Conservation (phyloP, 1,140 invertebrate genomes). For the Drosophila obscura region DNA sequence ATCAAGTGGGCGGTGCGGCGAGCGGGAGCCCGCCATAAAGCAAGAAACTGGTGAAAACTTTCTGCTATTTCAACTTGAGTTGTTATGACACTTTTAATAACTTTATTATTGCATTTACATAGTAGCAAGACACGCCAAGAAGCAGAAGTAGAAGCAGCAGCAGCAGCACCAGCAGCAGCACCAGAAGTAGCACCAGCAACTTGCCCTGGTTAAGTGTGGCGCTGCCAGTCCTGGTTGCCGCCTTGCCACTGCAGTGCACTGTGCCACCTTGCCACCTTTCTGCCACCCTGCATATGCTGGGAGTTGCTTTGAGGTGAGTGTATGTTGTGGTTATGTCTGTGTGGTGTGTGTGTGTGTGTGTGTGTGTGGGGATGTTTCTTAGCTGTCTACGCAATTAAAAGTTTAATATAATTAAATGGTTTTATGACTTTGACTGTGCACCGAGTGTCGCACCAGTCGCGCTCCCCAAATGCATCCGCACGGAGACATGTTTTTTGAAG, state of each 20-base stretch:
- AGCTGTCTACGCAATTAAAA: constrained; percentile 83
- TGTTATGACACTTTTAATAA: constrained; percentile 84
- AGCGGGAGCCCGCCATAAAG: constrained; percentile 38
- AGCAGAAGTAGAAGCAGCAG: constrained; percentile 35
- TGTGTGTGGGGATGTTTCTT: constrained; percentile 53
- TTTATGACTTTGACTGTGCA: constrained; percentile 81
- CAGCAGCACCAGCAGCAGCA: constrained; percentile 27
- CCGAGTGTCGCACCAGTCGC: constrained; percentile 44
- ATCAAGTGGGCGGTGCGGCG: constrained; percentile 1
- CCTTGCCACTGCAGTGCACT: neutral
- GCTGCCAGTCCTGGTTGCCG: constrained; percentile 38
- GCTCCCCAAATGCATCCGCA: constrained; percentile 30
- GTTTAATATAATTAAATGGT: constrained; percentile 84
- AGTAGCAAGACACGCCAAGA: constrained; percentile 56
- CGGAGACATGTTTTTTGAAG: constrained; percentile 43
- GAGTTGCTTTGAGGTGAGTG: constrained; percentile 37
- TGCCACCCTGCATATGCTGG: constrained; percentile 60
- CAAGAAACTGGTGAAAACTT: constrained; percentile 72
- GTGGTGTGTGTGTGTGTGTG: constrained; percentile 20
- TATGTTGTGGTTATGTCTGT: constrained; percentile 4
- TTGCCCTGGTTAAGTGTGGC: constrained; percentile 61
- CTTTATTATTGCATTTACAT: constrained; percentile 84
- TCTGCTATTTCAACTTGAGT: constrained; percentile 82
- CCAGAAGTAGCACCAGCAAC: constrained; percentile 43
- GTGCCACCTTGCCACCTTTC: neutral